Evolutionary conservation across 2,797 vertebrate genomes (phyloP), one percentile per base, ranked within the genome.

Genomic region (Gymnothorax reevesii): DNA sequence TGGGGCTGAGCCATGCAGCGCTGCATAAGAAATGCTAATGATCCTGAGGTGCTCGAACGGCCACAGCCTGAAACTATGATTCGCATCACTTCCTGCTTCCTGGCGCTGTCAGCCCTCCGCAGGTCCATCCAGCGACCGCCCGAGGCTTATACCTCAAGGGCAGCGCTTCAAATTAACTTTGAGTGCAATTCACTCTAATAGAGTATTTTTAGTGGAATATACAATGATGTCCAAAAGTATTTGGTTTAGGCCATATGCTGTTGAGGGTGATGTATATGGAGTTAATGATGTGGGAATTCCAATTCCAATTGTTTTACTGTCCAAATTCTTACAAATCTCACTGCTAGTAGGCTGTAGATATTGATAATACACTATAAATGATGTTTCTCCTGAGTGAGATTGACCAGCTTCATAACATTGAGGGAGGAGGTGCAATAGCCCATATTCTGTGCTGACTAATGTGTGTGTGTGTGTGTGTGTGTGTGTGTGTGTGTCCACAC

Each of bases 401-500:
- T 66, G 62, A 7, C 62, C 22, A 66, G 22, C 62, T 22, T 7
- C 6, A 2, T 0, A n/a, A 22, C 3, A 6, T 66, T 20, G 62
- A 22, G 62, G 7, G 20, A 22, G 15, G 59, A 62, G 20, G 62
- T 66, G 62, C 15, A 62, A 62, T 5, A 20, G 60, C 4, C 22
- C 33, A 42, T 42, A 66, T 66, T 22, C 62, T 22, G 4, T 66
- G 22, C 20, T 66, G 62, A 66, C 62, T 7, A 1, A 1, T 1
- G 4, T 22, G 2, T 52, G 77, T 80, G 77, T 49, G 27, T 80
- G 77, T 66, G 57, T 83, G 55, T 83, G 80, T 59, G 8, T 25
- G 22, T 57, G 22, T 57, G 80, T 57, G 52, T 73, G 12, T 59
- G 55, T 77, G 7, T 77, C 33, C 57, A 6, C 52, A 90, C 87